Conservation (phyloP, 2,888 invertebrate genomes). For the Cancer borealis region DNA sequence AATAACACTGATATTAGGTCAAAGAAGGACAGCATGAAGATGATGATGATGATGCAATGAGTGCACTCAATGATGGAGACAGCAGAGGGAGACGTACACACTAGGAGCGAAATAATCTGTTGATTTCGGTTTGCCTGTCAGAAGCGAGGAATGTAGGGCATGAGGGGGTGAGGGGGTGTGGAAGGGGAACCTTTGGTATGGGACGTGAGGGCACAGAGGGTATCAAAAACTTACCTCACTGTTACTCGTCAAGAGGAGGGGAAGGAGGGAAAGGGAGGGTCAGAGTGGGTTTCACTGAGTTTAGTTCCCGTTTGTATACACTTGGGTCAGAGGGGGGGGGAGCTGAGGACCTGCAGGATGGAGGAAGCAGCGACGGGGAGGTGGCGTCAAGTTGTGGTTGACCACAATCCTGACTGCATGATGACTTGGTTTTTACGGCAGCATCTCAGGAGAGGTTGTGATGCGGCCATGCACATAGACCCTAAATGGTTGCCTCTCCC, state of each 20-base stretch:
- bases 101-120: background rate
- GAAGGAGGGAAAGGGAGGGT: background rate
- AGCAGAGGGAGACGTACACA: background rate
- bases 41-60: slow-evolving; percentile 1
- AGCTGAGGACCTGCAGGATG: background rate
- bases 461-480: background rate
- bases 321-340: background rate
- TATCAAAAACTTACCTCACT: slow-evolving; percentile 58
- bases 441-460: background rate
- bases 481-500: background rate
- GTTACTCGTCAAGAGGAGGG: slow-evolving; percentile 49
- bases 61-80: background rate
- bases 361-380: background rate
- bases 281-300: slow-evolving; percentile 1
- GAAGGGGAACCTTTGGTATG: slow-evolving; percentile 43
- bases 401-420: background rate
- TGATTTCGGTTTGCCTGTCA: background rate
- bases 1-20: background rate
- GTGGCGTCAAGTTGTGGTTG: slow-evolving; percentile 4
- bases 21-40: background rate
- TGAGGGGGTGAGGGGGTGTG: background rate
- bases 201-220: slow-evolving; percentile 32
- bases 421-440: too few species aligned
- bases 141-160: slow-evolving; percentile 28
- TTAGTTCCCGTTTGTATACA: slow-evolving; percentile 35